A percentile compares a stretch with the other conserved stretches of the same genome.
Conservation (phyloP, 2,888 invertebrate genomes). For the Drosophila quasianomalipes region DNA sequence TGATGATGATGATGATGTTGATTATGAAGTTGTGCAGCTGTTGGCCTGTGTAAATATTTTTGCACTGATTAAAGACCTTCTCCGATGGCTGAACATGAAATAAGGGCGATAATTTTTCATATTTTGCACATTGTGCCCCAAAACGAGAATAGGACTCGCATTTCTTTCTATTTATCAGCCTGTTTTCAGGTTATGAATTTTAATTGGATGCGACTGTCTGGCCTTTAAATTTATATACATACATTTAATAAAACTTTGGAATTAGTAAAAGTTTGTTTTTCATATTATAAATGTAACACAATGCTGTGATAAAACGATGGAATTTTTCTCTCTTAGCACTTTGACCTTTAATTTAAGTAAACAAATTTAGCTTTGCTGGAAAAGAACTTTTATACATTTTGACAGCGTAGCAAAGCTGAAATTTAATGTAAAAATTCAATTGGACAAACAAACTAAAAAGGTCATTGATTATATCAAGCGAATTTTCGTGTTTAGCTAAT, state of each 20-base stretch:
- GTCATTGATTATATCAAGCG: background rate
- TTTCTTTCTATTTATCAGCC: slow-evolving; percentile 26
- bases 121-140: background rate
- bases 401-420: background rate
- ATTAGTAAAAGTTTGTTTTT: slow-evolving; percentile 12
- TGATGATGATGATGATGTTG: background rate
- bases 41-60: slow-evolving; percentile 54
- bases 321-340: background rate
- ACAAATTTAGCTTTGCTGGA: background rate
- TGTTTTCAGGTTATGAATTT: slow-evolving; percentile 27
- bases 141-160: slow-evolving; percentile 6
- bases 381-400: background rate
- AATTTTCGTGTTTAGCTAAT: background rate
- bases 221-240: slow-evolving; percentile 3
- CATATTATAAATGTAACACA: background rate
- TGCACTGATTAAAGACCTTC: slow-evolving; percentile 54
- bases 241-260: slow-evolving; percentile 8
- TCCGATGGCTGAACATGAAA: slow-evolving; percentile 38
- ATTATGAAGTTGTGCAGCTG: slow-evolving; percentile 11
- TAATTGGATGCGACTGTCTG: slow-evolving; percentile 29
- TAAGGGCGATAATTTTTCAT: slow-evolving; percentile 44
- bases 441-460: background rate
- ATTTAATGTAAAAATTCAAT: slow-evolving; percentile 7
- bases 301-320: background rate
- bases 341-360: slow-evolving; percentile 23